A percentile compares a stretch with the other conserved stretches of the same genome.
Evolutionary conservation across 2,888 invertebrate species (phyloP).

Genomic region (Caenorhabditis virilis): DNA sequence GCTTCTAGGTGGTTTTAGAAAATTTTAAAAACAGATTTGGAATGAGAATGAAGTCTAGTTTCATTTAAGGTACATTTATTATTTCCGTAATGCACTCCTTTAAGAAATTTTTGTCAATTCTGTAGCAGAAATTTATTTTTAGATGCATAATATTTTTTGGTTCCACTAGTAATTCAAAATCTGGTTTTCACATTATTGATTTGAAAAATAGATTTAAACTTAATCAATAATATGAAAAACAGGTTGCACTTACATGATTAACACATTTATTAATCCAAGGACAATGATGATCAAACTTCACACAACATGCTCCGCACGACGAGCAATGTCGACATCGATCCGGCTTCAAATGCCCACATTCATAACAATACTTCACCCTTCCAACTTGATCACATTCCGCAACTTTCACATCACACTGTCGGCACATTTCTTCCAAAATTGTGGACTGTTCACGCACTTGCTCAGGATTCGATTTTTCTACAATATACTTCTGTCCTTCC

Average conservation of each 20-base stretch:
- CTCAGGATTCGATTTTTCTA: conserved; percentile 45
- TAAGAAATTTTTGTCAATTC: too few species aligned
- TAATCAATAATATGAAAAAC: too few species aligned
- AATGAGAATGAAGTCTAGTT: too few species aligned
- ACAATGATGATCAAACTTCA: conserved; percentile 57
- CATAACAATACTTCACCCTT: conserved; percentile 52
- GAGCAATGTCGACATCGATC: conserved; percentile 57
- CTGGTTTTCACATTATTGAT: too few species aligned
- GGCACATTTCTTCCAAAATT: conserved; percentile 42
- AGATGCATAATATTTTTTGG: not conserved
- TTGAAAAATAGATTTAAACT: too few species aligned
- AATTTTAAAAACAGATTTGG: too few species aligned
- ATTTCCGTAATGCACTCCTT: too few species aligned
- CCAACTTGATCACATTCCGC: conserved; percentile 47
- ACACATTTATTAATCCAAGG: conserved; percentile 62
- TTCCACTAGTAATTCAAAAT: too few species aligned
- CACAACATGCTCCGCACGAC: conserved; percentile 57
- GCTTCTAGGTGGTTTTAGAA: too few species aligned
- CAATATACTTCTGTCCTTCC: conserved; percentile 40
- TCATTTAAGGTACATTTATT: too few species aligned
- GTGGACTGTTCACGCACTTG: conserved; percentile 39
- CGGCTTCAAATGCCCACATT: conserved; percentile 56
- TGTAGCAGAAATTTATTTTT: not conserved
- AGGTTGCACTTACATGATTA: conserved; percentile 16
- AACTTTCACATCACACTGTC: conserved; percentile 18